phyloP scores from a whole-genome alignment of 2,888 invertebrate species.

The Aromia moschata region DNA sequence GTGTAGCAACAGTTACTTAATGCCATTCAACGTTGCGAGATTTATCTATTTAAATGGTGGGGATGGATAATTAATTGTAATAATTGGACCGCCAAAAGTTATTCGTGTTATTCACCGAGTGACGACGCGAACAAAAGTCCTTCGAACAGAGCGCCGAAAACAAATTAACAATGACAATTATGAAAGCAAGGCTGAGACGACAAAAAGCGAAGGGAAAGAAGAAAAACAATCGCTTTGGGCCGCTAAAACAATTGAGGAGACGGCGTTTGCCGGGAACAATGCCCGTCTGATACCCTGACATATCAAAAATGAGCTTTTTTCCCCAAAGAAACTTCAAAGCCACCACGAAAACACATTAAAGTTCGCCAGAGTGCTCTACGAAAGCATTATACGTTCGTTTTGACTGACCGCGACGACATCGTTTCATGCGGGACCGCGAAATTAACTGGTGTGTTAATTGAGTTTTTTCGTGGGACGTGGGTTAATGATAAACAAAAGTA shows the following conservation, averaged over 20 bases:
- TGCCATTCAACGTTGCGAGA: too few relatives aligned
- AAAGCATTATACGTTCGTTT: slow-evolving; percentile 16
- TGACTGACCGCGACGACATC: slow-evolving; percentile 14
- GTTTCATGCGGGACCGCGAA: slow-evolving; percentile 9
- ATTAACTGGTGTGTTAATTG: slow-evolving; percentile 20
- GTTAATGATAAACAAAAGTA: slow-evolving; percentile 11
- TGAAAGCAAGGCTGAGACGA: slow-evolving; percentile 3
- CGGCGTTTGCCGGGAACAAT: slow-evolving; percentile 15
- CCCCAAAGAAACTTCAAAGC: slow-evolving; percentile 15
- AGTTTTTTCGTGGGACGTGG: slow-evolving; percentile 13
- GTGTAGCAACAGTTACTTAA: too few relatives aligned
- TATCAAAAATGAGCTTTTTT: slow-evolving; percentile 18
- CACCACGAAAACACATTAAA: slow-evolving; percentile 21
- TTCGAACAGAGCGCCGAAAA: slow-evolving; percentile 5
- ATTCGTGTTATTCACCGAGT: slow-evolving; percentile 2
- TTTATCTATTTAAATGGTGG: too few relatives aligned
- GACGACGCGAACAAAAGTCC: slow-evolving; percentile 15
- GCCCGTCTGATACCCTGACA: slow-evolving; percentile 17
- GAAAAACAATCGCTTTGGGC: slow-evolving; percentile 19
- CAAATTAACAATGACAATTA: slow-evolving; percentile 22
- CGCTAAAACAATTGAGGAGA: slow-evolving; percentile 18
- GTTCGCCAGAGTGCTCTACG: not conserved
- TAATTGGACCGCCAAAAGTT: not conserved
- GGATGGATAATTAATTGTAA: too few relatives aligned
- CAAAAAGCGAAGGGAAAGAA: slow-evolving; percentile 19